A percentile compares a stretch with the other conserved stretches of the same genome.
Evolutionary conservation across 2,888 invertebrate genomes (phyloP).

Genomic region (Protonemura montana): DNA sequence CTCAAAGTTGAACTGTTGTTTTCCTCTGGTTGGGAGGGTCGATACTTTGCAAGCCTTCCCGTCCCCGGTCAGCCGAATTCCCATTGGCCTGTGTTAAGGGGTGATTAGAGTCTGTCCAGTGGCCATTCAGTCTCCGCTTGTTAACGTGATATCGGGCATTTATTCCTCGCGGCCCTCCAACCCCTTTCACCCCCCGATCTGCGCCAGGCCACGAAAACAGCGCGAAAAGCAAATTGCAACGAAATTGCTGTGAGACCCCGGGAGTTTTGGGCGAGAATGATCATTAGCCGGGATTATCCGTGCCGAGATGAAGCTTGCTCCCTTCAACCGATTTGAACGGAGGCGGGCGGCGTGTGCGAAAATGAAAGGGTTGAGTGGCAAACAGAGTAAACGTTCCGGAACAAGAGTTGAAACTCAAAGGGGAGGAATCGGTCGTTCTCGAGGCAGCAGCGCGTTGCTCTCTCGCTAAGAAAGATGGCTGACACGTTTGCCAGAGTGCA

Average conservation of each 20-base stretch:
- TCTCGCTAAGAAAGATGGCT: constrained; percentile 41
- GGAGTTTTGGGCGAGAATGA: constrained; percentile 44
- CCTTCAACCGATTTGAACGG: constrained; percentile 13
- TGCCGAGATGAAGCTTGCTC: constrained; percentile 24
- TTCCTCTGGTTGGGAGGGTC: constrained; percentile 32
- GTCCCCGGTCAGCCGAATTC: constrained; percentile 31
- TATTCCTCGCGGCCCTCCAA: constrained; percentile 15
- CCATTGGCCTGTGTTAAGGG: constrained; percentile 38
- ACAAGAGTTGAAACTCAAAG: constrained; percentile 43
- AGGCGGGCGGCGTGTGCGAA: neutral
- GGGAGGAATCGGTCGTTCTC: constrained; percentile 37
- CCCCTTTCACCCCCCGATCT: neutral
- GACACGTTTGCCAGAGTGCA: constrained; percentile 33
- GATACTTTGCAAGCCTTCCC: constrained; percentile 47
- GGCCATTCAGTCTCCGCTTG: constrained; percentile 30
- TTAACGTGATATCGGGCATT: constrained; percentile 14
- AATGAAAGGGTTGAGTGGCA: constrained; percentile 47
- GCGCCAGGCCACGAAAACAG: constrained; percentile 15
- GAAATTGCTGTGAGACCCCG: constrained; percentile 33
- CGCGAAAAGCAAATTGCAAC: constrained; percentile 46
- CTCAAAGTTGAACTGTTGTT: neutral
- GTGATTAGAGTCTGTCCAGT: constrained; percentile 44
- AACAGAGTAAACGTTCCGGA: constrained; percentile 49
- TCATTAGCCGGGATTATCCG: constrained; percentile 57
- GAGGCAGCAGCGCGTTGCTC: neutral